Evolutionary conservation across 2,888 invertebrate genomes (phyloP).

Genomic region (Malthinus flaveolus): DNA sequence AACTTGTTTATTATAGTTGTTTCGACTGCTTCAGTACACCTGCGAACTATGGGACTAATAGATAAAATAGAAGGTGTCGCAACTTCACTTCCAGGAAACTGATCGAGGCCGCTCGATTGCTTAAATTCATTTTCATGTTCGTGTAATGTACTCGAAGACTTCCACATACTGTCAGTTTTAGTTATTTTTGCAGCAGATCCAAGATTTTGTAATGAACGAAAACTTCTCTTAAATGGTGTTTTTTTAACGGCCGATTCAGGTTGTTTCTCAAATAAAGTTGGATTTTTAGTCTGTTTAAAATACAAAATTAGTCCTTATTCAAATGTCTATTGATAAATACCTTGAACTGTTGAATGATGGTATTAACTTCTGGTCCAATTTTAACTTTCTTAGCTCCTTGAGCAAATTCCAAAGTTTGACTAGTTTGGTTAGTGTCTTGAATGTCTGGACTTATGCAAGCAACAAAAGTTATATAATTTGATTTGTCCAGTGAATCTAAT

Average conservation of each 20-base stretch:
- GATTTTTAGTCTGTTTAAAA: conserved; percentile 11
- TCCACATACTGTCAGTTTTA: conserved; percentile 14
- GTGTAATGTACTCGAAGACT: not conserved
- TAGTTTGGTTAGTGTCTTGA: conserved; percentile 49
- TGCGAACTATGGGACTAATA: conserved; percentile 46
- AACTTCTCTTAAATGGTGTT: conserved; percentile 9
- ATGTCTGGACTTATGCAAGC: conserved; percentile 57
- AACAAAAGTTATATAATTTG: conserved; percentile 56
- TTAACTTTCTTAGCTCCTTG: conserved; percentile 55
- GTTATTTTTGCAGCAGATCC: not conserved
- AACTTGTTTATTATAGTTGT: conserved; percentile 40
- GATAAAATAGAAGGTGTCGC: not conserved
- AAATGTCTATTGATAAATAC: not conserved
- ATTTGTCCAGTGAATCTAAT: conserved; percentile 56
- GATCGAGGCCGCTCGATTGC: not conserved
- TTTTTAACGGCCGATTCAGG: not conserved
- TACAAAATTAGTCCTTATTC: not conserved
- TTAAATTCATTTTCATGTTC: not conserved
- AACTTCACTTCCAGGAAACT: no score
- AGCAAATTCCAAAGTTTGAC: conserved; percentile 57
- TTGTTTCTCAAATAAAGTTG: conserved; percentile 8
- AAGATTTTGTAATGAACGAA: not conserved
- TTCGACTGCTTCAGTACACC: conserved; percentile 45
- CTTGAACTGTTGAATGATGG: conserved; percentile 29
- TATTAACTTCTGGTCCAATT: conserved; percentile 52